Percentiles rank a stretch among this genome's conserved stretches.
phyloP scores from a whole-genome alignment of 1,140 invertebrate species.

The Leptinotarsa undecemlineata region DNA sequence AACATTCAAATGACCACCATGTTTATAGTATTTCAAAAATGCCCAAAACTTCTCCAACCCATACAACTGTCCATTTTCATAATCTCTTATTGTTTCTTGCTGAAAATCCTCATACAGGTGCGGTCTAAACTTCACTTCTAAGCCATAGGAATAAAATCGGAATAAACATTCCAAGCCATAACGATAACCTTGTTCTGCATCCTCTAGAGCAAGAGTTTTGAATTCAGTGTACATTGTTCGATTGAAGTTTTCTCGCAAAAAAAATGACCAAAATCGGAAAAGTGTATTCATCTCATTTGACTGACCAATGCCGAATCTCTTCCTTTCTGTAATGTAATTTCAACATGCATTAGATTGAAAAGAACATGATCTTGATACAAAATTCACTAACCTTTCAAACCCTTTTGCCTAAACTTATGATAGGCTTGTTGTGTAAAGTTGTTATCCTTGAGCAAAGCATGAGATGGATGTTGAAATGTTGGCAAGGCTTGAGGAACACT shows the following conservation, averaged over 20 bases:
- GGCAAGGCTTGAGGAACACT: slow-evolving; percentile 82
- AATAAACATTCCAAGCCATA: slow-evolving; percentile 95
- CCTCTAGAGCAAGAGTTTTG: slow-evolving; percentile 85
- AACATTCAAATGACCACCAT: slow-evolving; percentile 76
- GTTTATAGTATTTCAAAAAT: slow-evolving; percentile 93
- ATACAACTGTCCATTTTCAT: slow-evolving; percentile 92
- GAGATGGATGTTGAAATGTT: slow-evolving; percentile 94
- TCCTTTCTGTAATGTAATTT: slow-evolving; percentile 70
- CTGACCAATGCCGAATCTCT: slow-evolving; percentile 87
- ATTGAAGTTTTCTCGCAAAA: slow-evolving; percentile 97
- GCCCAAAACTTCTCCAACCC: slow-evolving; percentile 99
- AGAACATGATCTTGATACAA: not conserved
- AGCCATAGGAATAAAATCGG: slow-evolving; percentile 97
- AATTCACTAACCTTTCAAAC: slow-evolving; percentile 77
- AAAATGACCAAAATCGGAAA: slow-evolving; percentile 99
- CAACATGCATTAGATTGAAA: not conserved
- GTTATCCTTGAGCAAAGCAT: slow-evolving; percentile 93
- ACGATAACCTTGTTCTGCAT: slow-evolving; percentile 87
- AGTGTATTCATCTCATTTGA: slow-evolving; percentile 97
- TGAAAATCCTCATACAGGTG: slow-evolving; percentile 96
- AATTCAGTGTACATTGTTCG: slow-evolving; percentile 98
- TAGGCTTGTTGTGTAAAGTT: slow-evolving; percentile 97
- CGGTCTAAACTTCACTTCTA: slow-evolving; percentile 92
- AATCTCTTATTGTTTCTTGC: slow-evolving; percentile 89
- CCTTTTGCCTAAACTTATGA: slow-evolving; percentile 91